Percentiles rank a stretch among this genome's conserved stretches.
phyloP scores from a whole-genome alignment of 2,113 vertebrate species.

The Ptyas mucosa region DNA sequence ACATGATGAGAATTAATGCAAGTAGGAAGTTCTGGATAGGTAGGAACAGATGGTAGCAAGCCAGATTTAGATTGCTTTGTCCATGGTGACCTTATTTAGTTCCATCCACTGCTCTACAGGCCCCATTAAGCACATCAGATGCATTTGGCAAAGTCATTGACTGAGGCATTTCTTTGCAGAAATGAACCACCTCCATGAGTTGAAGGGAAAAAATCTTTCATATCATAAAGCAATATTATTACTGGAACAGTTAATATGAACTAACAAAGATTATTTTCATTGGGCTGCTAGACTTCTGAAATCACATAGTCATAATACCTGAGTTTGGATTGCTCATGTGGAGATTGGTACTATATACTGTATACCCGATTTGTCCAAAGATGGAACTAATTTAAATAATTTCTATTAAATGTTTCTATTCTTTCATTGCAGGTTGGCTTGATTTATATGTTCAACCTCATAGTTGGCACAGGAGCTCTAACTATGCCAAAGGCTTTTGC shows the following conservation, averaged over 20 bases:
- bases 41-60: neutral
- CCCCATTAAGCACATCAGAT: neutral
- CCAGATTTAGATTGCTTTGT: neutral
- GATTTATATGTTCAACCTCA: slow-evolving; percentile 98
- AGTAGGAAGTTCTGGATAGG: neutral
- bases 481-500: slow-evolving; percentile 98
- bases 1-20: neutral
- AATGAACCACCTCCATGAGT: neutral
- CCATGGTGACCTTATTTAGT: neutral
- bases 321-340: neutral
- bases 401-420: neutral
- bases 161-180: neutral
- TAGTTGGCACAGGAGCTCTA: slow-evolving; percentile 92
- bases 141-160: neutral
- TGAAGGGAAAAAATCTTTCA: neutral
- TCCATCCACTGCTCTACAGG: neutral
- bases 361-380: neutral
- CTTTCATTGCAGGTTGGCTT: slow-evolving; percentile 83
- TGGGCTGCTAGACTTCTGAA: neutral
- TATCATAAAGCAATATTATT: neutral
- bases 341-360: neutral
- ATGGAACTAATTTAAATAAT: neutral
- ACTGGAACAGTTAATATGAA: neutral
- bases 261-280: neutral
- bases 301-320: neutral